Evolutionary conservation across 2,113 vertebrate species (phyloP).

Genomic region (Barbus barbus): DNA sequence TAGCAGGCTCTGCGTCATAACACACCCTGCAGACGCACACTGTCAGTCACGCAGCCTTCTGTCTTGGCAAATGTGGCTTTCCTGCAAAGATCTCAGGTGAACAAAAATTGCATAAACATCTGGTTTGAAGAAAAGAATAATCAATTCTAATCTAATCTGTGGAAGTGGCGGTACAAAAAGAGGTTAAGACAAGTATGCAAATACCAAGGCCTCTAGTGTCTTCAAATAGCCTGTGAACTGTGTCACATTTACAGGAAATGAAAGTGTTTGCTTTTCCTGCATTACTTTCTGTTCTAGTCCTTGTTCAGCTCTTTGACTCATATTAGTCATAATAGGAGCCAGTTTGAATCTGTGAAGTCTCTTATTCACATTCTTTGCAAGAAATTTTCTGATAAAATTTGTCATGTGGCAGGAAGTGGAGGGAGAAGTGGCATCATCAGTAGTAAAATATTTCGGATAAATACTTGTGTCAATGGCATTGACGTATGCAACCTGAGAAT

Average conservation of each 20-base stretch:
- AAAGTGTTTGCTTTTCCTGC: not conserved
- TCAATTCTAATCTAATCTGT: not conserved
- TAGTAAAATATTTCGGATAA: not conserved
- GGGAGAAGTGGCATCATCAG: not conserved
- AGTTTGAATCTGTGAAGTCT: not conserved
- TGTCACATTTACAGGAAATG: constrained; percentile 12
- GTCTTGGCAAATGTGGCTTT: constrained; percentile 5
- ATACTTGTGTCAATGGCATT: not conserved
- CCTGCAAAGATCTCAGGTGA: constrained; percentile 20
- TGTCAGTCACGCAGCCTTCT: constrained; percentile 42
- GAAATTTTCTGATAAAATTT: constrained; percentile 3
- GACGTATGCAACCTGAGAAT: not conserved
- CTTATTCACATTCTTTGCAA: not conserved
- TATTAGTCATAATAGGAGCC: not conserved
- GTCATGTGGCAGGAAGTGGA: constrained; percentile 14
- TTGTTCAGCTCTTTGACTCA: not conserved
- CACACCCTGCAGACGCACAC: constrained; percentile 30
- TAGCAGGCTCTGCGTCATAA: constrained; percentile 39
- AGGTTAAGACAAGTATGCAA: not conserved
- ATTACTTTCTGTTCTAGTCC: not conserved
- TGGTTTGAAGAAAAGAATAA: constrained; percentile 7
- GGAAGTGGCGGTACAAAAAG: not conserved
- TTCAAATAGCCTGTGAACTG: not conserved
- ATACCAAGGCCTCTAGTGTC: not conserved
- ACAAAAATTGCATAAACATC: constrained; percentile 22